phyloP scores from a whole-genome alignment of 2,113 vertebrate species.

The Tychaedon coryphoeus region DNA sequence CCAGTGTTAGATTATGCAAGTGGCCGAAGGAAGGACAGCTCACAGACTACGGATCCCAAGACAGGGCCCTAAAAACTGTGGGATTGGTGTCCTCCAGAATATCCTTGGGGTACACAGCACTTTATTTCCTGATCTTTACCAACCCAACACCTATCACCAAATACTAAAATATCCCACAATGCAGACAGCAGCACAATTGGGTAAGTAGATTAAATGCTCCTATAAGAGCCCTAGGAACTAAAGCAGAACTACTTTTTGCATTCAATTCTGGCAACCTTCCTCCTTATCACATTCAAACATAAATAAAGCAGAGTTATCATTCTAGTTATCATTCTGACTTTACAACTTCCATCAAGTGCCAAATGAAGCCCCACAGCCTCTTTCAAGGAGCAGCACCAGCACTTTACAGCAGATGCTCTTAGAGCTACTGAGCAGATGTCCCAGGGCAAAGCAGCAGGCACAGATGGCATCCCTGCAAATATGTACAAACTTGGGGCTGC shows the following conservation, averaged over 20 bases:
- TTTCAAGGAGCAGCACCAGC: constrained; percentile 31
- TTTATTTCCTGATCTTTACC: neutral
- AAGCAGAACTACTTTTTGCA: neutral
- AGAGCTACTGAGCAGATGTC: constrained; percentile 56
- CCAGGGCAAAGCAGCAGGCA: constrained; percentile 56
- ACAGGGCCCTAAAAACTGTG: accelerated
- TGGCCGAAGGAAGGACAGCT: neutral
- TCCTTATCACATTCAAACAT: neutral
- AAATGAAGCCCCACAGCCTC: constrained; percentile 43
- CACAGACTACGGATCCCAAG: neutral
- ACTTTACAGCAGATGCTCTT: constrained; percentile 28
- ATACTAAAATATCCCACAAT: neutral
- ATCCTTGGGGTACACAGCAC: neutral
- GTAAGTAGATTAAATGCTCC: neutral
- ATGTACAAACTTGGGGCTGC: constrained; percentile 50
- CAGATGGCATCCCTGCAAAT: constrained; percentile 39
- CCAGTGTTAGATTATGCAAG: neutral
- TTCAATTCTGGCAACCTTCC: neutral
- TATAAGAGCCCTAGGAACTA: neutral
- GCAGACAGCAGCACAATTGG: neutral
- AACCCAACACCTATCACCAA: neutral
- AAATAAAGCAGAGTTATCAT: constrained; percentile 15
- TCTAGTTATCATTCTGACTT: neutral
- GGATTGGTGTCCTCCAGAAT: neutral
- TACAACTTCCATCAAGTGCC: neutral